Evolutionary conservation across 2,797 vertebrate species (phyloP).

Genomic region (Anisognathus igniventris): DNA sequence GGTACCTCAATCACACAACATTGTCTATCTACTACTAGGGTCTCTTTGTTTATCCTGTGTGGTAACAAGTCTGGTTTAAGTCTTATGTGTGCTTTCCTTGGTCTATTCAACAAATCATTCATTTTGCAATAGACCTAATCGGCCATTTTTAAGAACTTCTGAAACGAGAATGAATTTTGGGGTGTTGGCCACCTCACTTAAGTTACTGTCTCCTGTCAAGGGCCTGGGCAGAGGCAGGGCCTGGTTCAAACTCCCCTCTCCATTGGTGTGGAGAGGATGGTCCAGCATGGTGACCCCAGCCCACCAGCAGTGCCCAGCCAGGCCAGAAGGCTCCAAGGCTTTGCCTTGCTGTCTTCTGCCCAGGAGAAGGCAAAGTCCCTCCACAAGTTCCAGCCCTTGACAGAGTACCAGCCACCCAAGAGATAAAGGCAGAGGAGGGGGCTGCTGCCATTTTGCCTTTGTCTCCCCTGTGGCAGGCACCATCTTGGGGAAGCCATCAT

Average conservation of each 20-base stretch:
- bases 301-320: rapidly evolving
- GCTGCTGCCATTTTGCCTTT: too few relatives aligned
- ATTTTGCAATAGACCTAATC: not conserved
- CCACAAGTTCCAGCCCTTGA: not conserved
- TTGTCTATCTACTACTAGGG: not conserved
- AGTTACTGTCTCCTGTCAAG: too few relatives aligned
- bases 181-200: not conserved
- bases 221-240: not conserved
- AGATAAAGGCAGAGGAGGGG: not conserved
- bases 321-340: not conserved
- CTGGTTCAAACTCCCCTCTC: not conserved
- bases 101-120: not conserved
- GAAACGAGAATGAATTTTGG: not conserved
- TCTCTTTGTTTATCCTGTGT: not conserved
- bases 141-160: not conserved
- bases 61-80: not conserved
- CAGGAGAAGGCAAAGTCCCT: not conserved
- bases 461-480: rapidly evolving
- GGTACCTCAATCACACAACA: not conserved
- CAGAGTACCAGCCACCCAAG: not conserved
- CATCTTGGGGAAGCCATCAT: not conserved
- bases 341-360: too few relatives aligned
- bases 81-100: not conserved
- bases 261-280: too few relatives aligned
- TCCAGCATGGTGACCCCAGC: not conserved